phyloP scores from a whole-genome alignment of 1,140 invertebrate species.

The Colletes gigas region DNA sequence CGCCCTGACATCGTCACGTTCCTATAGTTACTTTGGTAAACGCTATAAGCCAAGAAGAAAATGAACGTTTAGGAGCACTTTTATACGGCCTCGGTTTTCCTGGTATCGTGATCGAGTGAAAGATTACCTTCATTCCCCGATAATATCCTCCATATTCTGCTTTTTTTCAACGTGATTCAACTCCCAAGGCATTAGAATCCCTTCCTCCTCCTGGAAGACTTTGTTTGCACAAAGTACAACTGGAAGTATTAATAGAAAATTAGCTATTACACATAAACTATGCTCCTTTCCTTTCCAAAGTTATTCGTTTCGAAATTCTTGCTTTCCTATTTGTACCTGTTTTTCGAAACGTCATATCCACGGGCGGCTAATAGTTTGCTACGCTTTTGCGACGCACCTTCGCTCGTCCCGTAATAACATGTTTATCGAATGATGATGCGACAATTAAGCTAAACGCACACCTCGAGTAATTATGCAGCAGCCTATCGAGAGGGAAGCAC shows the following conservation, averaged over 20 bases:
- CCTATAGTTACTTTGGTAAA: constrained; percentile 36
- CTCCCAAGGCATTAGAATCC: background rate
- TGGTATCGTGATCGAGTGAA: too few relatives aligned
- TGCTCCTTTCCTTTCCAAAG: too few relatives aligned
- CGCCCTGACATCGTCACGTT: constrained; percentile 54
- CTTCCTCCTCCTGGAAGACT: background rate
- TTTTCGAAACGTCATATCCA: background rate
- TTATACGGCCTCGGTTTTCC: background rate
- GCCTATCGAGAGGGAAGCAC: constrained; percentile 72
- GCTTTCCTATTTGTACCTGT: too few relatives aligned
- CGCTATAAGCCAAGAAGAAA: constrained; percentile 52
- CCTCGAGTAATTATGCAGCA: constrained; percentile 73
- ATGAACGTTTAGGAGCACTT: constrained; percentile 29
- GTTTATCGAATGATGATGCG: constrained; percentile 72
- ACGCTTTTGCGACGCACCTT: constrained; percentile 35
- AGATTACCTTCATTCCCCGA: background rate
- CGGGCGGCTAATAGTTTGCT: constrained; percentile 52
- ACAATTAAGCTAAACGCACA: constrained; percentile 69
- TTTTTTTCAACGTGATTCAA: background rate
- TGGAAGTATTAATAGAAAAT: too few relatives aligned
- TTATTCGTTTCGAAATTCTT: too few relatives aligned
- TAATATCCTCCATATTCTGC: background rate
- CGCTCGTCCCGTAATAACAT: constrained; percentile 71
- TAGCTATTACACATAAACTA: too few relatives aligned
- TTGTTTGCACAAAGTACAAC: too few relatives aligned